phyloP scores from a whole-genome alignment of 2,888 invertebrate species.

The Monopis laevigella region DNA sequence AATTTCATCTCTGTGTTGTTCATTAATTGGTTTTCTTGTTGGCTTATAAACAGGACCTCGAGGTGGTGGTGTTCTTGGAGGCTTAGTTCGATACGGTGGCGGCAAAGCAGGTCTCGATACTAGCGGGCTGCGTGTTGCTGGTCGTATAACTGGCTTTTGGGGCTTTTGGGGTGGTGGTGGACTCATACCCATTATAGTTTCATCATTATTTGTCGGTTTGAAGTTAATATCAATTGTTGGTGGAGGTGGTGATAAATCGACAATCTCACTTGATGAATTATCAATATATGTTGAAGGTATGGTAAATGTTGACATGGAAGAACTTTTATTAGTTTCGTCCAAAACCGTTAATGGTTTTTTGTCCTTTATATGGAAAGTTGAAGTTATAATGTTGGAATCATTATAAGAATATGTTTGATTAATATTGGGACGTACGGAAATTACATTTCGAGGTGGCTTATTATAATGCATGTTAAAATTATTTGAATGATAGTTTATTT shows the following conservation, averaged over 20 bases:
- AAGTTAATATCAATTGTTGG: slow-evolving; percentile 50
- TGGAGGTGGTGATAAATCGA: slow-evolving; percentile 61
- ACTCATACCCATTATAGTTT: slow-evolving; percentile 65
- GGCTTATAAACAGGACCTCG: slow-evolving; percentile 40
- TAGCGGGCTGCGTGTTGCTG: slow-evolving; percentile 28
- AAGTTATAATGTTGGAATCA: slow-evolving; percentile 54
- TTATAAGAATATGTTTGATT: slow-evolving; percentile 31
- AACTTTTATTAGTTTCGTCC: slow-evolving; percentile 33
- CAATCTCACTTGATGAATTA: slow-evolving; percentile 45
- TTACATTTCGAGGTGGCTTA: slow-evolving; percentile 31
- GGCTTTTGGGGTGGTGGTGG: slow-evolving; percentile 55
- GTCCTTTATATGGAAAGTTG: slow-evolving; percentile 51
- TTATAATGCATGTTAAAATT: slow-evolving; percentile 30
- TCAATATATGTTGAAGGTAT: slow-evolving; percentile 32
- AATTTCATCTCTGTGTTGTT: slow-evolving; percentile 31
- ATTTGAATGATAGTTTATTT: slow-evolving; percentile 23
- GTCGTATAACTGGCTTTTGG: slow-evolving; percentile 21
- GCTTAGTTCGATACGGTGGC: slow-evolving; percentile 41
- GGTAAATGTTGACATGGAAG: slow-evolving; percentile 37
- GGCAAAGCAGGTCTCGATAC: slow-evolving; percentile 39
- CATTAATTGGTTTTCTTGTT: slow-evolving; percentile 34
- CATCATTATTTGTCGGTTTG: slow-evolving; percentile 51
- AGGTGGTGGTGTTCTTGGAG: slow-evolving; percentile 39
- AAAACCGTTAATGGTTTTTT: slow-evolving; percentile 54
- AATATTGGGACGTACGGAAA: slow-evolving; percentile 29